Evolutionary conservation across 2,113 vertebrate genomes (phyloP), one percentile per base, ranked within the genome.

Genomic region (Eptatretus burgeri): DNA sequence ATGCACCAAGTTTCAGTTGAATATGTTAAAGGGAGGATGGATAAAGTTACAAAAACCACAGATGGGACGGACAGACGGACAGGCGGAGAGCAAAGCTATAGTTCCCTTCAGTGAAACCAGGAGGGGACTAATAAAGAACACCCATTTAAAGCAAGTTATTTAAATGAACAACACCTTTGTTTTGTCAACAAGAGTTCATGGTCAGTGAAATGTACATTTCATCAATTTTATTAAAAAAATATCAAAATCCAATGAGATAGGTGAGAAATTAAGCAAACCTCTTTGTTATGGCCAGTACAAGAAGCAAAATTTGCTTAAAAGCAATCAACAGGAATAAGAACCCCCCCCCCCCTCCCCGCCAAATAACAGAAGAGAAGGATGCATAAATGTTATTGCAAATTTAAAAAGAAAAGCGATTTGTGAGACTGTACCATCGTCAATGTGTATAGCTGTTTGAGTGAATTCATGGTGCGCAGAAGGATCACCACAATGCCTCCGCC

Each of bases 401-500:
- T 11, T n/a, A 60, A 60, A 60, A 60, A 16, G 16, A 60, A 60
- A 60, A 60, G 16, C 18, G 16, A n/a, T 16, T 18, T 60, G 16
- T 60, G 18, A 60, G 18, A 60, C 63, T 73, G 63, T 73, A 89
- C 89, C 91, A 98, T 98, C 13, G 85, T 82, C 84, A 95, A 84
- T 0, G 91, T 88, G 52, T 98, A 98, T 5, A 98, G 74, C 73
- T 94, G 87, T 71, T 85, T 98, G 63, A 98, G 80, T 1, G 91
- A 98, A 68, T 84, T 84, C 81, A 98, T 77, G 0, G 81, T 86
- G 68, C 91, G 80, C 2, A 98, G 75, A 10, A 95, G 78, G 63
- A 98, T 81, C 50, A 82, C 81, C 65, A 93, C 82, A 13, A 94
- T 72, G 2, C 91, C 91, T 1, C 91, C 86, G 1, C 91, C 91